A percentile compares a stretch with the other conserved stretches of the same genome.
Conservation (phyloP, 2,888 invertebrate genomes). For the Morinoia aosen region DNA sequence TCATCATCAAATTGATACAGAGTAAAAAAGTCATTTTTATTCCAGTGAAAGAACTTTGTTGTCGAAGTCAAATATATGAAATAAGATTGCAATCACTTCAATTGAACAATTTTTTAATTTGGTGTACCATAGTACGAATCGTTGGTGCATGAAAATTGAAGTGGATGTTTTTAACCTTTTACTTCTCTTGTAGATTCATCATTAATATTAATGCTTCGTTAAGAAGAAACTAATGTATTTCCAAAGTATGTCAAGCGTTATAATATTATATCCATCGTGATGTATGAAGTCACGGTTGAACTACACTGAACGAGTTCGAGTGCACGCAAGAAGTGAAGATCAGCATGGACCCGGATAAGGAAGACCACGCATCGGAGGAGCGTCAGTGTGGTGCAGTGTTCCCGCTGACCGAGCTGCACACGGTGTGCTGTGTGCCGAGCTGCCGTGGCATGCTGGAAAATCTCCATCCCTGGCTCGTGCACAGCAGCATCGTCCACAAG, state of each 20-base stretch:
- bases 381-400: not conserved
- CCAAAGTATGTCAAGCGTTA: not conserved
- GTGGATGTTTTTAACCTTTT: not conserved
- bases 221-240: not conserved
- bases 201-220: not conserved
- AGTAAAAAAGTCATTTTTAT: not conserved
- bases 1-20: not conserved
- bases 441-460: slow-evolving; percentile 16
- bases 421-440: slow-evolving; percentile 25
- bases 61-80: not conserved
- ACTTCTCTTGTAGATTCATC: not conserved
- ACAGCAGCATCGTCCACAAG: not conserved
- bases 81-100: not conserved
- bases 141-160: not conserved
- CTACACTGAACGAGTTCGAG: too few species aligned
- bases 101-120: not conserved
- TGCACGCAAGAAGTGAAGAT: not conserved
- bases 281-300: not conserved
- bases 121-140: not conserved
- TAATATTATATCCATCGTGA: not conserved
- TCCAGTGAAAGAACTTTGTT: not conserved
- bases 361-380: not conserved
- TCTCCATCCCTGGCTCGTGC: not conserved
- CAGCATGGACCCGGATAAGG: not conserved
- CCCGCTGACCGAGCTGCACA: not conserved